Base-by-base conservation (phyloP, 2,113 vertebrate species). In the Macaca nemestrina region DNA sequence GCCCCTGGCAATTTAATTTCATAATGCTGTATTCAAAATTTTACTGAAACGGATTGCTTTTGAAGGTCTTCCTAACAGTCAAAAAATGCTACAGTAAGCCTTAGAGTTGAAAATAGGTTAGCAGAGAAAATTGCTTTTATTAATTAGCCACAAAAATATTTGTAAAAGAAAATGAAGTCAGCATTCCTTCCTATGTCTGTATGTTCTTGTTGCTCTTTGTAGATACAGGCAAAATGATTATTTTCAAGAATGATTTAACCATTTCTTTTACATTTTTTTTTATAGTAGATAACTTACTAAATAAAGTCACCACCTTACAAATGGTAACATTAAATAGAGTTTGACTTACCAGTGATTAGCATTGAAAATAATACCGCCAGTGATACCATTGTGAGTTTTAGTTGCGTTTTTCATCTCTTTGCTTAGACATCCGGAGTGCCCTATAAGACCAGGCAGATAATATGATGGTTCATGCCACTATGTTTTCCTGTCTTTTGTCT, bases 181-280 rank as follows among this genome's bases (percentile, higher is more conserved):
- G 38, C 45, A 48, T 85, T 96, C 38, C 30, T 80, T 68, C 48
- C 45, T 80, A 0, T 90, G 45, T 79, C 38, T 20, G 40, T 93
- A 0, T 94, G 27, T 80, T 96, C 55, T 73, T 91, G 7, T 93
- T 95, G 43, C 16, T 32, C 3, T 94, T 93, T 73, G 30, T 38
- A 45, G 89, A 83, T 11, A 88, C 5, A 64, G 55, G 20, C 72
- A 91, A 64, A 91, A 67, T 95, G 9, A 52, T 86, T 85, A 57
- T 94, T 93, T 95, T 78, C 73, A 89, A 48, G 38, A 94, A 85
- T 94, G 38, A 90, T 91, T 73, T 94, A 96, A 70, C 30, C 52
- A 45, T 48, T 87, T 95, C 38, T 73, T 27, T 72, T 55, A 89
- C n/a, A 76, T 93, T 94, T 87, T 93, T 81, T 94, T 87, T 93